Base-by-base conservation (phyloP, 2,113 vertebrate species). In the Istiophorus platypterus region DNA sequence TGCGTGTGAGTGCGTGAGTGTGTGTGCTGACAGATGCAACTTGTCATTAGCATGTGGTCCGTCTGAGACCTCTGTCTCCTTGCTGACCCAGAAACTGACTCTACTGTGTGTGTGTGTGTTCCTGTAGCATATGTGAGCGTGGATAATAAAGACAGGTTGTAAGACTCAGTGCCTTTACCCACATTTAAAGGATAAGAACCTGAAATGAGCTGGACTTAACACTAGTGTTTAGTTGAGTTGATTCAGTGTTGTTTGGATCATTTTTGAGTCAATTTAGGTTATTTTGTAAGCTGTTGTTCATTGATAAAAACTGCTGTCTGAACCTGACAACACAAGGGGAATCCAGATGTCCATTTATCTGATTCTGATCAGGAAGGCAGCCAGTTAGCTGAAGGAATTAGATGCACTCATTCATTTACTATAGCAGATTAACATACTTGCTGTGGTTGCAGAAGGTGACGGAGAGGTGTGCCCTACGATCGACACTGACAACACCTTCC, bases 401-500 rank as follows among this genome's bases (percentile, higher is more conserved):
- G 31, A 31, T 26, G 3, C 39, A 27, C 31, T 70, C 51, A 70
- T 77, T 69, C 29, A 59, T 39, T 20, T 15, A 20, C 65, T 54
- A 62, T 27, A 20, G 70, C 29, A 31, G 67, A 72, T 13, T 13
- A 56, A 94, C 95, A 82, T 98, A 99, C 98, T 96, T 97, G 96
- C 92, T 87, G 93, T 88, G 81, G 92, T 86, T 79, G 93, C 85
- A 79, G 94, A 86, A 0, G 84, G 74, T 5, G 82, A 82, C 3
- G 89, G 85, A 56, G 90, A 78, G 47, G 68, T 88, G 77, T 97
- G 97, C 71, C 96, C 96, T 49, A 96, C 97, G 91, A 99, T 97
- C 67, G 97, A 99, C 97, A 99, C 94, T 7, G 97, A 91, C 80
- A 95, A 86, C 63, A 97, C 97, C 94, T 97, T 98, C 84, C 98